Percentiles rank a stretch among this genome's conserved stretches.
Evolutionary conservation across 2,888 invertebrate genomes (phyloP).

Genomic region (Marasmarcha lunaedactyla): DNA sequence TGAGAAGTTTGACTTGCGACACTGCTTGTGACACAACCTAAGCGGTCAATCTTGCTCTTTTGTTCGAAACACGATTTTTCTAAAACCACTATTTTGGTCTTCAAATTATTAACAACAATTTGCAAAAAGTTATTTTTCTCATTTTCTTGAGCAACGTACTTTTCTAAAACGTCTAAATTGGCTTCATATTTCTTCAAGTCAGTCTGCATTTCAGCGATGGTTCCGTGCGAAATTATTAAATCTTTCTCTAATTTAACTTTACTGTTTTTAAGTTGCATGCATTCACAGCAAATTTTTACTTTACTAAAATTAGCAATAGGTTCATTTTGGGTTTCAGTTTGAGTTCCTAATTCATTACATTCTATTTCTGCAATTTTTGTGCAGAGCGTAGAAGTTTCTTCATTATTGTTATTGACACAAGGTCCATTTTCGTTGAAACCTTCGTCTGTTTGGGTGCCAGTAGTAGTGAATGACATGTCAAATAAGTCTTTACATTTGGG

Average conservation of each 20-base stretch:
- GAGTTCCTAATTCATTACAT: conserved; percentile 14
- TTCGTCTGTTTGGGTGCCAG: conserved; percentile 29
- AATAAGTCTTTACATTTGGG: conserved; percentile 19
- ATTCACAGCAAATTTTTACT: conserved; percentile 30
- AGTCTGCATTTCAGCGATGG: conserved; percentile 26
- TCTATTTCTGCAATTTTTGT: conserved; percentile 1
- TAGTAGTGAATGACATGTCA: conserved; percentile 20
- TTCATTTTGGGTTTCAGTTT: conserved; percentile 11
- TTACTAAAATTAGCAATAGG: not conserved
- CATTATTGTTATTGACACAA: conserved; percentile 2
- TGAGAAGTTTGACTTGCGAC: conserved; percentile 23
- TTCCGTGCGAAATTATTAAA: conserved; percentile 21
- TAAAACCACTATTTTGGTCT: conserved; percentile 27
- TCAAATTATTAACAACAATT: conserved; percentile 27
- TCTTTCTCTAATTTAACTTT: conserved; percentile 33
- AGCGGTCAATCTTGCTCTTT: conserved; percentile 23
- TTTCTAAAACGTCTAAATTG: conserved; percentile 33
- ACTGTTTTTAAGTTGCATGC: conserved; percentile 26
- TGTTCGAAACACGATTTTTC: conserved; percentile 32
- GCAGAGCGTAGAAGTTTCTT: not conserved
- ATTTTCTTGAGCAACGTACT: conserved; percentile 28
- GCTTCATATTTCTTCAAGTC: conserved; percentile 36
- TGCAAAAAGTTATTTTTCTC: conserved; percentile 30
- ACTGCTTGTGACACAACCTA: conserved; percentile 23
- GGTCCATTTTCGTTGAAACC: conserved; percentile 7